Percentiles rank a stretch among this genome's conserved stretches.
These are phyloP conservation scores for Acanthiza pusilla DNA, from an alignment of 2,797 vertebrate genomes.

Conservation along the genomic window DNA sequence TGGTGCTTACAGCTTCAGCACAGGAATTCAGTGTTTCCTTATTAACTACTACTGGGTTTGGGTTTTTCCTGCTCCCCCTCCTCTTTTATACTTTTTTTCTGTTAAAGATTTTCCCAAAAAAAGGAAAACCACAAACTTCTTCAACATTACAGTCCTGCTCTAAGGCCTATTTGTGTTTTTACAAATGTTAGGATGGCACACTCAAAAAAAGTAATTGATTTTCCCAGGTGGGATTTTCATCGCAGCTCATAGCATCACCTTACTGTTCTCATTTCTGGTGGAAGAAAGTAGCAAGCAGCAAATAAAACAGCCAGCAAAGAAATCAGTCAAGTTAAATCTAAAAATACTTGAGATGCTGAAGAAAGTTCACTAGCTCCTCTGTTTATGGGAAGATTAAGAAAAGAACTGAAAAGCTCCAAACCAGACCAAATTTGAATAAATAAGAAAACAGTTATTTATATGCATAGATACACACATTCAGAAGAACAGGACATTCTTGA, in stretches of 20 bases:
- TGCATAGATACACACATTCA: not conserved
- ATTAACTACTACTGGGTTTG: not conserved
- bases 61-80: rapidly evolving
- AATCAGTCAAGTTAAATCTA: conserved; percentile 13
- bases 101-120: not conserved
- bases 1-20: not conserved
- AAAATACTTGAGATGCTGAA: not conserved
- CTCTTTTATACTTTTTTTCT: not conserved
- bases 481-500: not conserved
- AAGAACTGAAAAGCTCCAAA: conserved; percentile 29
- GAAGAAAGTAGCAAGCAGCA: conserved; percentile 53
- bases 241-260: conserved; percentile 19
- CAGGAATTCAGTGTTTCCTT: not conserved
- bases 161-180: not conserved
- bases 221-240: conserved; percentile 17
- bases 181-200: not conserved
- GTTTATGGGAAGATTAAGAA: not conserved
- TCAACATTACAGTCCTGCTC: not conserved
- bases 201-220: not conserved
- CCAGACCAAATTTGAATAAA: conserved; percentile 14
- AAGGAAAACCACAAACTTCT: not conserved
- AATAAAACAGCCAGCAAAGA: conserved; percentile 20
- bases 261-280: conserved; percentile 24
- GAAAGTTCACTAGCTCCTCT: not conserved
- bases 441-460: conserved; percentile 30